Conservation (phyloP, 2,113 vertebrate species). For the Geococcyx californianus region DNA sequence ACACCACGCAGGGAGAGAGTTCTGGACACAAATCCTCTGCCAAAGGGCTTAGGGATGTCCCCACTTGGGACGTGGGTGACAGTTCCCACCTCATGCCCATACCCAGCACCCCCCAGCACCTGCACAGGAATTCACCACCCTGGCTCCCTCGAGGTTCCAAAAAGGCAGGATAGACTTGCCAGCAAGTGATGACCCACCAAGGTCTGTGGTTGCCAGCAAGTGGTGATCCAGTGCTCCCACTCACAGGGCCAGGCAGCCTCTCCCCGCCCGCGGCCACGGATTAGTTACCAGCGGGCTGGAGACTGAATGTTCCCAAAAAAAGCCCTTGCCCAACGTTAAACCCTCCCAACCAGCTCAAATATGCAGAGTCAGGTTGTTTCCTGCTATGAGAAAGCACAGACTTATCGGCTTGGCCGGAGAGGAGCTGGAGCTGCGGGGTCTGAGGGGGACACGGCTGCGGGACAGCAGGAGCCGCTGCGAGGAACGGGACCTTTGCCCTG, state of each 20-base stretch:
- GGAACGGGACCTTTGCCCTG: not conserved
- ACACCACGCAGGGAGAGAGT: fast-evolving
- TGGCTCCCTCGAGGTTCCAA: not conserved
- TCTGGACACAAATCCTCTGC: fast-evolving
- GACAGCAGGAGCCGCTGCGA: not conserved
- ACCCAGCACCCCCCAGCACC: not conserved
- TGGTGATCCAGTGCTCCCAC: not conserved
- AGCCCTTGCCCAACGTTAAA: not conserved
- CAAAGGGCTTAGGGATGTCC: not conserved
- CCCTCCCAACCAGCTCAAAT: not conserved
- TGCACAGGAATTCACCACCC: fast-evolving
- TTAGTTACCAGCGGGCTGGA: not conserved
- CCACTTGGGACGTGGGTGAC: fast-evolving
- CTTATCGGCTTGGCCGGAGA: not conserved
- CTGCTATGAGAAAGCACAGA: not conserved
- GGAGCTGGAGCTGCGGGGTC: not conserved
- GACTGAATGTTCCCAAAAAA: constrained; percentile 32
- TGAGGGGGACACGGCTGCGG: fast-evolving
- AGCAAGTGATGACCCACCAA: not conserved
- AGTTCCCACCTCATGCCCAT: not conserved
- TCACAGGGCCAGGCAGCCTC: not conserved
- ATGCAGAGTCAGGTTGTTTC: constrained; percentile 21
- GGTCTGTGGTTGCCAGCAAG: not conserved
- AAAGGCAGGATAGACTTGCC: not conserved
- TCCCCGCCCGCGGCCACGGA: fast-evolving